Evolutionary conservation across 2,797 vertebrate species (phyloP).

Genomic region (Sarcophilus harrisii): DNA sequence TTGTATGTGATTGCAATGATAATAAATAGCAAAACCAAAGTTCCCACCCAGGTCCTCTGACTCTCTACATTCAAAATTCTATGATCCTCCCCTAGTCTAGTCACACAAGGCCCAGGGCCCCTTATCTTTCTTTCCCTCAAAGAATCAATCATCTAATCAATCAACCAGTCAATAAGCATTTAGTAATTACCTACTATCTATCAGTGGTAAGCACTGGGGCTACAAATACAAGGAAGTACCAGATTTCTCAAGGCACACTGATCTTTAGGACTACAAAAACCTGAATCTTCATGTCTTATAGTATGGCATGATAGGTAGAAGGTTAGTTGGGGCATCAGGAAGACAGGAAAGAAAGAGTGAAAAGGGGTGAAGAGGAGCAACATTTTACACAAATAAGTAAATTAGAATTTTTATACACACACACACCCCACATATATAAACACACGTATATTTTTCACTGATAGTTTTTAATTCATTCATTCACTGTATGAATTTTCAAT

Average conservation of each 20-base stretch:
- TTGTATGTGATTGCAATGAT: neutral
- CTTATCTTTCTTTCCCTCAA: neutral
- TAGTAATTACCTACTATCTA: neutral
- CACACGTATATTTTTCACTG: neutral
- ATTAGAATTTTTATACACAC: too few relatives aligned
- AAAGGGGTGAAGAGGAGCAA: neutral
- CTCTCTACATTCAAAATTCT: neutral
- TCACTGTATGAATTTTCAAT: too few relatives aligned
- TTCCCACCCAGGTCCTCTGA: neutral
- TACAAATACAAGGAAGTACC: neutral
- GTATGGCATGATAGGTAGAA: neutral
- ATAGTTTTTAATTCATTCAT: neutral
- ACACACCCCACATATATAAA: too few relatives aligned
- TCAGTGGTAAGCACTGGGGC: neutral
- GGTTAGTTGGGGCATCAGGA: neutral
- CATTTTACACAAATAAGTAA: neutral
- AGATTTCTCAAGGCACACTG: neutral
- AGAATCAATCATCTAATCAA: neutral
- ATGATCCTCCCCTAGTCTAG: neutral
- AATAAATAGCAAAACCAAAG: neutral
- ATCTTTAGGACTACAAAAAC: neutral
- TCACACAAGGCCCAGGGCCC: neutral
- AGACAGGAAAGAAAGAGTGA: neutral
- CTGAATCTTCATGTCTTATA: neutral
- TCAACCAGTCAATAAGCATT: too few relatives aligned